phyloP scores from a whole-genome alignment of 2,113 vertebrate species.

The Sula dactylatra region DNA sequence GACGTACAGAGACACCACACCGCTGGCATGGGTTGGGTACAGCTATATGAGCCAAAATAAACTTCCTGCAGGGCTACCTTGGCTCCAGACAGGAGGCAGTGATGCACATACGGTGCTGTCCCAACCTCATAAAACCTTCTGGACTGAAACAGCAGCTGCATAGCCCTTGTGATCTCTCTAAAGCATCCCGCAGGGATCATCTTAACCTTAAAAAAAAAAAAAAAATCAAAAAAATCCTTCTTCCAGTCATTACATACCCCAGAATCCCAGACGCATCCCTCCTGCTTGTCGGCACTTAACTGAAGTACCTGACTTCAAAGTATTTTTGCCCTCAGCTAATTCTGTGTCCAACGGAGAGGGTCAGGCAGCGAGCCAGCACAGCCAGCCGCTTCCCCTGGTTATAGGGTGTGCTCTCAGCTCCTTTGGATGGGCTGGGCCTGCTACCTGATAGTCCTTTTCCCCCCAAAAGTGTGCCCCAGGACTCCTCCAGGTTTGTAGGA shows the following conservation, averaged over 20 bases:
- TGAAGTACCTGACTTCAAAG: background rate
- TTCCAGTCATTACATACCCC: background rate
- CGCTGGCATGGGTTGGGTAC: rapidly evolving
- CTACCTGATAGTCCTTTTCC: background rate
- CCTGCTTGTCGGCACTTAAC: background rate
- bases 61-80: background rate
- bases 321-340: background rate
- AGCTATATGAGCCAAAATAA: background rate
- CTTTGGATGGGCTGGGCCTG: background rate
- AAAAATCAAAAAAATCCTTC: background rate
- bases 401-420: background rate
- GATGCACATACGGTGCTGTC: background rate
- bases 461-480: rapidly evolving
- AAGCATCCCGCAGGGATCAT: background rate
- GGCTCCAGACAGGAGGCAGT: background rate
- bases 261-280: background rate
- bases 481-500: background rate
- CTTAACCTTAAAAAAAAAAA: background rate
- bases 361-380: background rate
- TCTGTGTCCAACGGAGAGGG: background rate
- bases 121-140: background rate
- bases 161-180: background rate
- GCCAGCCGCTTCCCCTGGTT: background rate
- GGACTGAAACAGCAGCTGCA: background rate
- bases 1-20: background rate